These are phyloP conservation scores for Mirounga angustirostris DNA, from an alignment of 2,113 vertebrate genomes.

Conservation along the genomic window DNA sequence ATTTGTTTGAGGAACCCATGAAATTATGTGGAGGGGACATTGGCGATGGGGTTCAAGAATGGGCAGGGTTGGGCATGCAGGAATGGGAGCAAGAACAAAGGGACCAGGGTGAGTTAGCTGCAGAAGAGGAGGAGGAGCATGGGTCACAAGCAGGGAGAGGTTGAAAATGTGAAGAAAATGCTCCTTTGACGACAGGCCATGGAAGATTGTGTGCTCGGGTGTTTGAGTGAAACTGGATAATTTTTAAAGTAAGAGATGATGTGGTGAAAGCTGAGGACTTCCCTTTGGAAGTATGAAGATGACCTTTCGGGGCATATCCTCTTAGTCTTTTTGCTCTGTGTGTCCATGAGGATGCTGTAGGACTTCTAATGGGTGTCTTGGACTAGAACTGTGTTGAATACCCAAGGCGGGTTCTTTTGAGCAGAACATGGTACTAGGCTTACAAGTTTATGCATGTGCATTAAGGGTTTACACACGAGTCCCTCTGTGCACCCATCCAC, in stretches of 20 bases:
- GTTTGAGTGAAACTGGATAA: background rate
- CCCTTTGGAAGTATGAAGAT: background rate
- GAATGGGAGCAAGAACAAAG: background rate
- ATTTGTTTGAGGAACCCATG: background rate
- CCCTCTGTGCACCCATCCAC: background rate
- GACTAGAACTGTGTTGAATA: background rate
- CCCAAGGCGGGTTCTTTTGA: background rate
- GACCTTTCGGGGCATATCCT: background rate
- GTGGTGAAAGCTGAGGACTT: background rate
- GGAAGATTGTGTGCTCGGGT: background rate
- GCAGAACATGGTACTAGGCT: background rate
- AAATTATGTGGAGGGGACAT: no score
- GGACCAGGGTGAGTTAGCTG: fast-evolving
- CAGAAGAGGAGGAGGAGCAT: fast-evolving
- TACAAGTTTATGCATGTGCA: background rate
- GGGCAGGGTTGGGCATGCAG: background rate
- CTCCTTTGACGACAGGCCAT: background rate
- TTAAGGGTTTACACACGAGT: background rate
- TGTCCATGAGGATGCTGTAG: fast-evolving
- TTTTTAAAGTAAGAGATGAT: background rate
- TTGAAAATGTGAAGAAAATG: background rate
- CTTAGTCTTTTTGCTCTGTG: background rate
- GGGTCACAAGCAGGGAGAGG: no score
- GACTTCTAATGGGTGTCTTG: background rate
- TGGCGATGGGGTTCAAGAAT: background rate